These are phyloP conservation scores for Ariopsis seemanni DNA, from an alignment of 2,113 vertebrate species.

Conservation along the genomic window DNA sequence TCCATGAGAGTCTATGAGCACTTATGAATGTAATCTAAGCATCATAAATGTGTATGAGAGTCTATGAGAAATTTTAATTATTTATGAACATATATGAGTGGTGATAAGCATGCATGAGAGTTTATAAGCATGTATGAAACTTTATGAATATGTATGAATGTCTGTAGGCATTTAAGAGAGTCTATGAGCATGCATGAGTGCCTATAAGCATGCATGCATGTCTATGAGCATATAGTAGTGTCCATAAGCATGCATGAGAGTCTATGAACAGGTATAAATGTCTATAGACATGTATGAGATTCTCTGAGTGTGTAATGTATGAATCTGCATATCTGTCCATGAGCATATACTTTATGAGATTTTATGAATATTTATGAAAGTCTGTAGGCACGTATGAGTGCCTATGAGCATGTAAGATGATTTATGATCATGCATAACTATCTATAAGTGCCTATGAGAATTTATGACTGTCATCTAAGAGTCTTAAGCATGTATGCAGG, in stretches of 20 bases:
- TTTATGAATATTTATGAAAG: too few relatives aligned
- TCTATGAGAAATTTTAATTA: too few relatives aligned
- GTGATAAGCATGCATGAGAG: not conserved
- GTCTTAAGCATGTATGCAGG: not conserved
- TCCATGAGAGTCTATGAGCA: too few relatives aligned
- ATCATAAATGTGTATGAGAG: not conserved
- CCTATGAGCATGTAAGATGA: not conserved
- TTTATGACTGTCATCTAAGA: not conserved
- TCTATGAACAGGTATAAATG: not conserved
- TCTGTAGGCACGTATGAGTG: not conserved
- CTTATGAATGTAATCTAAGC: too few relatives aligned
- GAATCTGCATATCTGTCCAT: not conserved
- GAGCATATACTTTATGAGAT: not conserved
- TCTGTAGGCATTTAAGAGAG: too few relatives aligned
- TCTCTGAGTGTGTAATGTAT: not conserved
- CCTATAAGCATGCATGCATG: not conserved
- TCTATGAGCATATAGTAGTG: not conserved
- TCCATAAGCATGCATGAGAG: not conserved
- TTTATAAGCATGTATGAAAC: not conserved
- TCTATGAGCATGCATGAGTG: not conserved
- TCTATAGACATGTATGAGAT: not conserved
- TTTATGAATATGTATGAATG: not conserved
- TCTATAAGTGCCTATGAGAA: not conserved
- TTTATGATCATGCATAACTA: too few relatives aligned
- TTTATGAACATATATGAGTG: too few relatives aligned